A percentile compares a stretch with the other conserved stretches of the same genome.
Evolutionary conservation across 2,113 vertebrate species (phyloP).

Genomic region (Arvicanthis niloticus): DNA sequence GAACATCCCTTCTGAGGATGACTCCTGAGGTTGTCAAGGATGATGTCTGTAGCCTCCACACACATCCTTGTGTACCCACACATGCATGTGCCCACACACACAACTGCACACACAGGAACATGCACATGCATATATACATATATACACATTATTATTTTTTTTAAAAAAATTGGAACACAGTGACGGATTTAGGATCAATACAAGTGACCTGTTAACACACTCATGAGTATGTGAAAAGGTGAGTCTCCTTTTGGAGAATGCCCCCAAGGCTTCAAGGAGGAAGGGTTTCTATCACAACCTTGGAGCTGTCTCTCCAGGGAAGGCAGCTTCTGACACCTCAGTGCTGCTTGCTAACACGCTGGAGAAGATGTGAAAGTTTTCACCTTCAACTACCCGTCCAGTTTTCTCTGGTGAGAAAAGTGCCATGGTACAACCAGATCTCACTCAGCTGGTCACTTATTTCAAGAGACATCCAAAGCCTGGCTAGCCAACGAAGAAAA

Average conservation of each 20-base stretch:
- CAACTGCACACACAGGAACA: background rate
- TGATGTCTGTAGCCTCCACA: background rate
- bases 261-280: background rate
- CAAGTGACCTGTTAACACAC: no score
- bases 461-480: background rate
- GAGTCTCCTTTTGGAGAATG: background rate
- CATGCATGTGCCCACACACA: background rate
- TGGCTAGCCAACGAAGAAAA: background rate
- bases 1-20: background rate
- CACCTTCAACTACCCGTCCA: background rate
- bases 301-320: background rate
- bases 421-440: background rate
- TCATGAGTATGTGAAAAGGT: background rate
- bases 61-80: background rate
- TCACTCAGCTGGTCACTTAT: background rate
- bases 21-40: background rate
- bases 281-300: background rate
- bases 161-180: background rate
- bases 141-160: background rate
- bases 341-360: background rate
- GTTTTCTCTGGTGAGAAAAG: background rate
- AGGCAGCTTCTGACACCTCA: background rate
- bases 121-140: background rate
- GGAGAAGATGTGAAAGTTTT: background rate
- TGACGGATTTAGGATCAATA: background rate